Percentiles rank a stretch among this genome's conserved stretches.
phyloP scores from a whole-genome alignment of 2,113 vertebrate genomes.

The Cottus gobio region DNA sequence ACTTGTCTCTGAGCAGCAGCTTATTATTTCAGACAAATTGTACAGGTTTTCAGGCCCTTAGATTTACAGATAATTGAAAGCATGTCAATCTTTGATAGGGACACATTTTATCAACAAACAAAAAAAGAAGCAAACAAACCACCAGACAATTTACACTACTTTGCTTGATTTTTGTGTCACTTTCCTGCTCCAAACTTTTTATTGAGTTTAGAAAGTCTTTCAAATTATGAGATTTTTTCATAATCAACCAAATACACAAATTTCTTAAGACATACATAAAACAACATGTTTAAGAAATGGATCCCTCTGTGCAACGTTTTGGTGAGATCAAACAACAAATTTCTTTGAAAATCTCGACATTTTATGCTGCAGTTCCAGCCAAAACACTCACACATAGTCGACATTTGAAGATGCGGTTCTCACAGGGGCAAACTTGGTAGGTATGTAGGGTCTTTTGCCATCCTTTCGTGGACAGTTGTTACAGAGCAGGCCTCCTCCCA shows the following conservation, averaged over 20 bases:
- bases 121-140: neutral
- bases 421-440: conserved; percentile 71
- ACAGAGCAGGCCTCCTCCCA: conserved; percentile 84
- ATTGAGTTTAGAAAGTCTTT: neutral
- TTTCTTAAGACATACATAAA: neutral
- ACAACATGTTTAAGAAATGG: neutral
- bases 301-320: neutral
- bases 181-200: neutral
- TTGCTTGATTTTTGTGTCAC: neutral
- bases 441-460: conserved; percentile 47
- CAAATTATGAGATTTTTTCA: neutral
- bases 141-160: neutral
- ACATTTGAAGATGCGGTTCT: conserved; percentile 65
- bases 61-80: neutral
- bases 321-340: neutral
- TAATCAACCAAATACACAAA: neutral
- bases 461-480: conserved; percentile 82
- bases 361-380: neutral
- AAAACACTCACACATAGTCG: conserved; percentile 77
- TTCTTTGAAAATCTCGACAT: neutral
- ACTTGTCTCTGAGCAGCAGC: neutral
- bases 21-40: neutral
- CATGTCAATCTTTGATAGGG: neutral
- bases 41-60: neutral
- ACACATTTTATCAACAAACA: neutral